A percentile compares a stretch with the other conserved stretches of the same genome.
These are phyloP conservation scores for Sycophila sp. DNA, from an alignment of 1,140 invertebrate species.

Conservation along the genomic window DNA sequence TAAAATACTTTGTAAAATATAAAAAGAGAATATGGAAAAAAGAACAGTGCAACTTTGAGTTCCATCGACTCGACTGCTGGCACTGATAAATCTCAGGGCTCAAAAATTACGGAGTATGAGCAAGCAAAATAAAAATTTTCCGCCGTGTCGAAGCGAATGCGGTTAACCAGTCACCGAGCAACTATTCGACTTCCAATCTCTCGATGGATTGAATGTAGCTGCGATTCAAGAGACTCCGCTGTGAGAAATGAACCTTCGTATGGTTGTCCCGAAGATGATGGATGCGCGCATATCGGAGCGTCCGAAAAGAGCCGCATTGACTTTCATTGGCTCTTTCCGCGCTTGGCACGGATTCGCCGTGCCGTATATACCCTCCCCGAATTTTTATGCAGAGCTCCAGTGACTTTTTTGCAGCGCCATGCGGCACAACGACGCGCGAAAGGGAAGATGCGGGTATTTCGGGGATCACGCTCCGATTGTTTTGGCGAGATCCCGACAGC, in stretches of 20 bases:
- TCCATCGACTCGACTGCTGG: too few relatives aligned
- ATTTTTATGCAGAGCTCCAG: conserved; percentile 49
- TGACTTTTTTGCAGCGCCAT: neutral
- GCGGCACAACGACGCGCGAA: neutral
- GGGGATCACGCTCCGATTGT: conserved; percentile 44
- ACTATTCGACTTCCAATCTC: neutral
- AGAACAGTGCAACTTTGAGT: too few relatives aligned
- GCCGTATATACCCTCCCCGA: conserved; percentile 32
- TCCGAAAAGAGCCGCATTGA: conserved; percentile 35
- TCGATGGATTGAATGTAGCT: neutral
- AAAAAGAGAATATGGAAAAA: too few relatives aligned
- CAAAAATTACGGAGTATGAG: neutral
- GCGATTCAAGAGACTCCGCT: conserved; percentile 9
- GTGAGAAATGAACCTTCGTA: conserved; percentile 24
- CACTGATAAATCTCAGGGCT: neutral
- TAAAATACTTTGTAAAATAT: too few relatives aligned
- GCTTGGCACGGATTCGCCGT: conserved; percentile 37
- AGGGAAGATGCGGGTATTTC: neutral
- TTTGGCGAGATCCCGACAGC: conserved; percentile 56
- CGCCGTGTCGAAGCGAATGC: neutral
- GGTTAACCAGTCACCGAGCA: conserved; percentile 21
- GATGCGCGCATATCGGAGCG: conserved; percentile 17
- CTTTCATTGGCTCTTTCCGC: conserved; percentile 40
- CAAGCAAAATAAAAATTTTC: neutral
- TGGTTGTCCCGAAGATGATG: conserved; percentile 22